Evolutionary conservation across 2,797 vertebrate species (phyloP).

Genomic region (Micromesistius poutassou): DNA sequence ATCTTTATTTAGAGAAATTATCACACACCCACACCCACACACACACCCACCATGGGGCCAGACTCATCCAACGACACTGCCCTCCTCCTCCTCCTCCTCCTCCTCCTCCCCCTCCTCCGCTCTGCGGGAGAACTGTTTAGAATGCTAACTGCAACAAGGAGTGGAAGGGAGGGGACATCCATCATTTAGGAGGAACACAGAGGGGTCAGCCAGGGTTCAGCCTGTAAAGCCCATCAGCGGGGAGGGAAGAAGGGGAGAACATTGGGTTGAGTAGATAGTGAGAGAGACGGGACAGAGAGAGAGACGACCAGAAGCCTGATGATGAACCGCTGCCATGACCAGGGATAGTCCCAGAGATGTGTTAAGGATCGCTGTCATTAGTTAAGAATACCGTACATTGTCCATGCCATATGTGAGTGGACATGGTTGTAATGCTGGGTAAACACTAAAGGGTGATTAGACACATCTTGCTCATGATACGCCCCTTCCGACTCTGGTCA

Average conservation of each 20-base stretch:
- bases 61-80: slow-evolving; percentile 22
- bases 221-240: slow-evolving; percentile 34
- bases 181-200: slow-evolving; percentile 48
- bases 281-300: slow-evolving; percentile 18
- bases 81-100: slow-evolving; percentile 32
- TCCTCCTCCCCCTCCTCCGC: slow-evolving; percentile 31
- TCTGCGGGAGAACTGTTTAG: slow-evolving; percentile 16
- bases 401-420: too few relatives aligned
- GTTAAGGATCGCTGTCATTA: neutral
- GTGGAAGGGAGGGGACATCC: slow-evolving; percentile 53
- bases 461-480: too few relatives aligned
- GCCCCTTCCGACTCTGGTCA: too few relatives aligned
- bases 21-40: neutral
- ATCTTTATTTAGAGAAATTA: neutral
- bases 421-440: too few relatives aligned
- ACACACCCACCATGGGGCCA: slow-evolving; percentile 15
- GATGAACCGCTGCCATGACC: too few relatives aligned
- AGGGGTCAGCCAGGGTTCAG: slow-evolving; percentile 69
- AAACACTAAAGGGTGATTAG: too few relatives aligned
- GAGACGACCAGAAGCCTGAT: neutral
- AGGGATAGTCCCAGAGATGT: too few relatives aligned
- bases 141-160: slow-evolving; percentile 55
- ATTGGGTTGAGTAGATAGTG: slow-evolving; percentile 11
- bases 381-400: too few relatives aligned
- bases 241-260: slow-evolving; percentile 13